Base-by-base conservation (phyloP, 2,113 vertebrate genomes). In the Trogon melanurus region DNA sequence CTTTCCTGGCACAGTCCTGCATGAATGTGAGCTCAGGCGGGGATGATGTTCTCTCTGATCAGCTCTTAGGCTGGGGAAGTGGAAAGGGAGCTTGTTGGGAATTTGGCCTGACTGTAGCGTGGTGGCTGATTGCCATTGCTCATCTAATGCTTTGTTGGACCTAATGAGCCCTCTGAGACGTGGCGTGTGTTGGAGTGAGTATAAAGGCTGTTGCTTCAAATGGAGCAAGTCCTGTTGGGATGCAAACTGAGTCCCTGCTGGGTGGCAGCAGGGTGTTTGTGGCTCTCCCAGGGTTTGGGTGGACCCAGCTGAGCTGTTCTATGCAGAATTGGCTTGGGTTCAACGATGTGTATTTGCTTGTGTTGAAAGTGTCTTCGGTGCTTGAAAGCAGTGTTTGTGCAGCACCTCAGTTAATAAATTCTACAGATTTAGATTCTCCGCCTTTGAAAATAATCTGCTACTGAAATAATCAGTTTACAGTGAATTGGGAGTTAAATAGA, bases 1-100 rank as follows among this genome's bases (percentile, higher is more conserved):
- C 44, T 74, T 13, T 6, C 15, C 2, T 1, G 3, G 45, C 7
- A 9, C 21, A 47, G 34, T 0, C 0, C 38, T 36, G 53, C 11
- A 1, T 61, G 54, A 18, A 27, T 51, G 11, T 0, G 16, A 66
- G n/a, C 56, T 79, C 50, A 4, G 3, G 16, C 0, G 1, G 16
- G 16, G 11, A 60, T n/a, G 11, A 7, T 47, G 54, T 32, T 75
- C 62, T 82, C 26, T 22, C 18, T 70, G 51, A 12, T 73, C 41
- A 47, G n/a, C 19, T 73, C 27, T 17, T 41, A 16, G 0, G 6
- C 21, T 10, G 21, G 17, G 26, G 17, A 83, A 17, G 56, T 41
- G 16, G 32, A 16, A 93, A 20, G 30, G 20, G 16, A 21, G 14
- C 38, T 74, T 27, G 5, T 21, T 84, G 74, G 26, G 29, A 88